Base-by-base conservation (phyloP, 2,113 vertebrate genomes). In the Dicentrarchus labrax region DNA sequence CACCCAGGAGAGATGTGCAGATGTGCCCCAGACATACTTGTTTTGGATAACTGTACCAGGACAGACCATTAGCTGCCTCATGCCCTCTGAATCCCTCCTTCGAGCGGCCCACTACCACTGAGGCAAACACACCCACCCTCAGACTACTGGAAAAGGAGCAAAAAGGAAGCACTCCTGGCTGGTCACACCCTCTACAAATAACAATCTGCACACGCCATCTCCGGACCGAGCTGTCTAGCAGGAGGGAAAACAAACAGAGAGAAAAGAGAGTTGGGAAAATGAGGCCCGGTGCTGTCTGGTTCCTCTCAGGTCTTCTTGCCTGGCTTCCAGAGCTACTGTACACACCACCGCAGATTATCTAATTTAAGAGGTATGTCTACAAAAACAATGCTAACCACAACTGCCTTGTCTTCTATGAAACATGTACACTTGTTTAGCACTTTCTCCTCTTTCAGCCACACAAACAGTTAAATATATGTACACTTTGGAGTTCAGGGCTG, bases 121-220 rank as follows among this genome's bases (percentile, higher is more conserved):
- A 22, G 51, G 54, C 86, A 67, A 68, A 77, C 67, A 43, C 66
- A 41, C 22, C 38, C n/a, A 51, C 65, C 16, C 77, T 57, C 75
- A 59, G 65, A 84, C 79, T 68, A 59, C n/a, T 12, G 82, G 67
- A 77, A 75, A 86, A 60, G 88, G 80, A 86, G 85, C 60, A 76
- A 72, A 91, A 86, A 93, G 92, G 92, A 93, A 93, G 87, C 86
- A 16, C 83, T 91, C 62, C 87, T 80, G 83, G 86, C 82, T 22
- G 92, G 92, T 91, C 94, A 95, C 94, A 92, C 95, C 95, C 94
- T 95, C 92, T 48, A 89, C 92, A 95, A 94, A 95, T 93, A 95
- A 94, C 92, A 94, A 90, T 91, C 86, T 91, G 90, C 88, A 92
- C 88, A 94, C 88, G 86, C 88, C 88, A 93, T 86, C 84, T 91